A percentile compares a stretch with the other conserved stretches of the same genome.
Conservation (phyloP, 2,797 vertebrate genomes). For the Neostethus bicornis region DNA sequence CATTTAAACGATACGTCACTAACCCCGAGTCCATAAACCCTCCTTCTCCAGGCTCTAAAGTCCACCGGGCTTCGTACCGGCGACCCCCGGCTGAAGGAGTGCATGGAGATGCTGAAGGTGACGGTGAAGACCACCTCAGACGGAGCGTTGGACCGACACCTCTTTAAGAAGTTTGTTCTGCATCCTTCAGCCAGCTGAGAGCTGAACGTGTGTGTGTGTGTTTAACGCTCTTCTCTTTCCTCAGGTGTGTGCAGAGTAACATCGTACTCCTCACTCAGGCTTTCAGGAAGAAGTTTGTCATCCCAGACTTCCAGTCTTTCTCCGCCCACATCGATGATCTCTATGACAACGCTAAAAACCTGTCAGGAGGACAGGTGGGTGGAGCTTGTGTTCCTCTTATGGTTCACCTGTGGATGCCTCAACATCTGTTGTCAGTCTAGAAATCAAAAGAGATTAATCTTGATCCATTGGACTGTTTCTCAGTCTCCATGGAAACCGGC, state of each 20-base stretch:
- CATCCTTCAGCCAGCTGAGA: not conserved
- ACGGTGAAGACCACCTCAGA: constrained; percentile 94
- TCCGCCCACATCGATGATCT: constrained; percentile 93
- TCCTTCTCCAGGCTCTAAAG: constrained; percentile 88
- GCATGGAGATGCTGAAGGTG: constrained; percentile 98
- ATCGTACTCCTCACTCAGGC: constrained; percentile 98
- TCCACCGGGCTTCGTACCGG: constrained; percentile 95
- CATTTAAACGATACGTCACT: too few species aligned
- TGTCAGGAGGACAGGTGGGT: constrained; percentile 92
- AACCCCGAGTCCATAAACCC: too few species aligned
- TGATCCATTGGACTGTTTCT: too few species aligned
- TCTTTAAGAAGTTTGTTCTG: constrained; percentile 93
- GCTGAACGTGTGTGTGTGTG: too few species aligned
- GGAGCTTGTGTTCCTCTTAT: too few species aligned
- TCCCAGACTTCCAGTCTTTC: constrained; percentile 97
- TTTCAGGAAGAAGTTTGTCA: constrained; percentile 98
- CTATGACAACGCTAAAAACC: constrained; percentile 87
- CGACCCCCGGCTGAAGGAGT: constrained; percentile 96
- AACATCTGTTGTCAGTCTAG: too few species aligned
- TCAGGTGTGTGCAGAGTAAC: constrained; percentile 97
- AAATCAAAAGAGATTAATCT: too few species aligned
- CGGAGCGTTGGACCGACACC: constrained; percentile 94
- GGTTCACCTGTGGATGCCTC: too few species aligned
- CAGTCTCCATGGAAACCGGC: too few species aligned
- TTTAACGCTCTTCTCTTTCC: not conserved